Percentiles rank a stretch among this genome's conserved stretches.
Conservation (phyloP, 2,888 invertebrate genomes). For the Chrysolina oricalcia region DNA sequence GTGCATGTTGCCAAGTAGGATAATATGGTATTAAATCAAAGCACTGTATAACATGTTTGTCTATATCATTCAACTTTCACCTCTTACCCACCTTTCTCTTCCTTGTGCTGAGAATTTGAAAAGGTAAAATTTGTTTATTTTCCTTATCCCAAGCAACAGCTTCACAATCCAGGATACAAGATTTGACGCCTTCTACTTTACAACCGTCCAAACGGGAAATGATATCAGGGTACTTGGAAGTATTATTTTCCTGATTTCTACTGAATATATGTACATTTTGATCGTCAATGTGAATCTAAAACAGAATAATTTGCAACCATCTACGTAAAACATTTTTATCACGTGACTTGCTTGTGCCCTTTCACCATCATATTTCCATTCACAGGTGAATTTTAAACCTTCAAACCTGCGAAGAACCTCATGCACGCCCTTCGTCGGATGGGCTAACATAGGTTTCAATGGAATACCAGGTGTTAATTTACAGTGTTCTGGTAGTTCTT, state of each 20-base stretch:
- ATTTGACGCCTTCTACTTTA: conserved; percentile 76
- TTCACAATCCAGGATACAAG: conserved; percentile 96
- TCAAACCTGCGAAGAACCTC: conserved; percentile 86
- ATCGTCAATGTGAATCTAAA: conserved; percentile 83
- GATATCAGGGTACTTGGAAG: conserved; percentile 96
- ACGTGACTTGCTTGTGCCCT: conserved; percentile 85
- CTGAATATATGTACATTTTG: conserved; percentile 89
- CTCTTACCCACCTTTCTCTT: conserved; percentile 87
- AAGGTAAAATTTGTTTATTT: conserved; percentile 92
- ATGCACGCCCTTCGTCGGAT: conserved; percentile 94
- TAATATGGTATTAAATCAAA: too few species aligned
- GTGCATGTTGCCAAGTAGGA: too few species aligned
- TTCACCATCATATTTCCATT: conserved; percentile 99
- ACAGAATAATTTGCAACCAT: conserved; percentile 33
- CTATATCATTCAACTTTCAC: conserved; percentile 12
- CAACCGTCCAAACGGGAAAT: conserved; percentile 80
- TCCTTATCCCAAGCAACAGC: conserved; percentile 96
- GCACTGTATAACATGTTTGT: too few species aligned
- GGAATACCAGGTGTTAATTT: conserved; percentile 94
- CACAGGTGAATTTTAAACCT: conserved; percentile 93
- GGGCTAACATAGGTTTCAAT: conserved; percentile 98
- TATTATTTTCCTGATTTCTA: conserved; percentile 96
- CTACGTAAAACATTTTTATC: background rate
- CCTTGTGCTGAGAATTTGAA: conserved; percentile 95
- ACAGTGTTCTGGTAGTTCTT: conserved; percentile 84